Percentiles rank a stretch among this genome's conserved stretches.
phyloP scores from a whole-genome alignment of 2,113 vertebrate species.

The Pseudonaja textilis region DNA sequence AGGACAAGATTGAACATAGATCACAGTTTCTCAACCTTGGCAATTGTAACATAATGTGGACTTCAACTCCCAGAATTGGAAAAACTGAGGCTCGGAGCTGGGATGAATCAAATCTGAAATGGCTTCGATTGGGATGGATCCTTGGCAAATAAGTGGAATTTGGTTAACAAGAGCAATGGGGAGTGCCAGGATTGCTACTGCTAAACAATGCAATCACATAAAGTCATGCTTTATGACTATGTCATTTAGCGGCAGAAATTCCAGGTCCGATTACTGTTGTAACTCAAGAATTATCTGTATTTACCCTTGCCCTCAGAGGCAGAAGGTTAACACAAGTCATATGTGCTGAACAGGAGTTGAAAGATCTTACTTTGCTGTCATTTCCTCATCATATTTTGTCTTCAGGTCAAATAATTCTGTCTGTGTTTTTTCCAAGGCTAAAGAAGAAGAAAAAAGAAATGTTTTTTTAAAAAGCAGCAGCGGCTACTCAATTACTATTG shows the following conservation, averaged over 20 bases:
- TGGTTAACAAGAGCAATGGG: background rate
- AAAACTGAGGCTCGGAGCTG: background rate
- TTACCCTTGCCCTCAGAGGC: background rate
- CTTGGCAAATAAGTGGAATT: background rate
- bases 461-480: background rate
- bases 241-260: background rate
- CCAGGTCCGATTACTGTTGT: background rate
- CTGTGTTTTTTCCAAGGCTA: conserved; percentile 97
- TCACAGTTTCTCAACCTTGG: background rate
- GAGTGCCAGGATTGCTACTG: background rate
- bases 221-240: background rate
- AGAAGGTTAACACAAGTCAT: background rate
- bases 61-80: background rate
- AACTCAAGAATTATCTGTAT: background rate
- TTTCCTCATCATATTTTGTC: conserved; percentile 98
- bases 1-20: background rate
- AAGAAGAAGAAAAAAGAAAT: conserved; percentile 45
- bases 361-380: conserved; percentile 92
- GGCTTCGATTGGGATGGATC: background rate
- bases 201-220: background rate
- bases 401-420: conserved; percentile 98
- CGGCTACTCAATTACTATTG: conserved; percentile 19
- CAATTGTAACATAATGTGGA: background rate
- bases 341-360: conserved; percentile 1
- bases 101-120: background rate